Evolutionary conservation across 2,888 invertebrate genomes (phyloP).

Genomic region (Eupithecia centaureata): DNA sequence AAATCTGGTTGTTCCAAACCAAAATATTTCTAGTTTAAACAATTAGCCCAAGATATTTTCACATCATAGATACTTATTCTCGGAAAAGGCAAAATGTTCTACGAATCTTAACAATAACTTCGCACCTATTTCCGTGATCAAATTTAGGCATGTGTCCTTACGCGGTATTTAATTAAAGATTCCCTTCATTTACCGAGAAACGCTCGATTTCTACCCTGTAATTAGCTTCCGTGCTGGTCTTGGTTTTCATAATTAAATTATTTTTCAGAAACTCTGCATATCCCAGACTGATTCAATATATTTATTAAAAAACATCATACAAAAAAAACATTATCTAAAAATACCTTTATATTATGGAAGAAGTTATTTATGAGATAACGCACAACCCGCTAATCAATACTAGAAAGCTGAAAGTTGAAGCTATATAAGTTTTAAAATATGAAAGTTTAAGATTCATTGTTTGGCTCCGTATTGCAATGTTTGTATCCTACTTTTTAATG

Average conservation of each 20-base stretch:
- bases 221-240: constrained; percentile 30
- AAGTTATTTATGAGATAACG: no score
- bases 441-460: no score
- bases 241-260: constrained; percentile 35
- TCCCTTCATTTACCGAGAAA: constrained; percentile 13
- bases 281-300: background rate
- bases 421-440: no score
- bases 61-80: background rate
- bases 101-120: constrained; percentile 8
- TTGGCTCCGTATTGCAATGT: no score
- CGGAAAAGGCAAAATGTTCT: background rate
- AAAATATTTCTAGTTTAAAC: no score
- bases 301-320: background rate
- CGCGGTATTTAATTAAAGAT: constrained; percentile 32
- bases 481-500: no score
- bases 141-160: constrained; percentile 14
- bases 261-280: background rate
- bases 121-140: constrained; percentile 16
- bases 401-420: no score
- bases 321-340: no score
- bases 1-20: no score
- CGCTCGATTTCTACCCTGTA: constrained; percentile 22
- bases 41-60: background rate
- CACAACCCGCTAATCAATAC: no score
- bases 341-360: no score